These are phyloP conservation scores for Hyla sarda DNA, from an alignment of 2,113 vertebrate genomes.

Conservation along the genomic window DNA sequence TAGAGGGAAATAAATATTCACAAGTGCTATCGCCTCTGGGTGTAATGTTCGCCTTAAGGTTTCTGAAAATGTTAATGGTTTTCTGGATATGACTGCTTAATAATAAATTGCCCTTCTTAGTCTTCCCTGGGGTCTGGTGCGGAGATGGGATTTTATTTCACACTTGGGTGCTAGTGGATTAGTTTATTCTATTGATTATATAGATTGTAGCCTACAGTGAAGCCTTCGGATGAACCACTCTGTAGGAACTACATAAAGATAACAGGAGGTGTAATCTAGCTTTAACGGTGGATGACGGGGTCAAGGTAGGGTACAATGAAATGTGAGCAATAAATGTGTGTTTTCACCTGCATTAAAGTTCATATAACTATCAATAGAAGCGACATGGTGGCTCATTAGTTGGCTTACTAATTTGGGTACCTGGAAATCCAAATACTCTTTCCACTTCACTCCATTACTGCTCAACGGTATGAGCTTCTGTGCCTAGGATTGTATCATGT, in stretches of 20 bases:
- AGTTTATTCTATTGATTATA: slow-evolving; percentile 25
- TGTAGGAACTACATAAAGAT: neutral
- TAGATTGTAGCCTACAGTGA: neutral
- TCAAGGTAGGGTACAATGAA: neutral
- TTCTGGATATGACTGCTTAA: neutral
- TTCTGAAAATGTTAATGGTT: slow-evolving; percentile 1
- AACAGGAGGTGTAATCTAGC: neutral
- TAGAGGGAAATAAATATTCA: slow-evolving; percentile 12
- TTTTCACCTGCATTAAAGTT: neutral
- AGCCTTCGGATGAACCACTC: neutral
- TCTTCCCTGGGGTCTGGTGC: slow-evolving; percentile 10
- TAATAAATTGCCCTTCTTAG: neutral
- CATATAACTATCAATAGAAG: neutral
- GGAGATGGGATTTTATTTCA: slow-evolving; percentile 13
- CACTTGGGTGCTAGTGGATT: slow-evolving; percentile 16
- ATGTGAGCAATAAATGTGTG: neutral
- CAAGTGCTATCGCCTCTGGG: neutral
- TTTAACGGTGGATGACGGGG: neutral
- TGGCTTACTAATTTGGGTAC: neutral
- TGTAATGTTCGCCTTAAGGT: slow-evolving; percentile 5
- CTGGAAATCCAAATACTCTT: neutral
- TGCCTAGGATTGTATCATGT: neutral
- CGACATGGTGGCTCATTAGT: neutral
- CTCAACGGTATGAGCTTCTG: no score
- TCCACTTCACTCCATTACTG: neutral